Evolutionary conservation across 1,140 invertebrate genomes (phyloP).

Genomic region (Phocides pigmalion): DNA sequence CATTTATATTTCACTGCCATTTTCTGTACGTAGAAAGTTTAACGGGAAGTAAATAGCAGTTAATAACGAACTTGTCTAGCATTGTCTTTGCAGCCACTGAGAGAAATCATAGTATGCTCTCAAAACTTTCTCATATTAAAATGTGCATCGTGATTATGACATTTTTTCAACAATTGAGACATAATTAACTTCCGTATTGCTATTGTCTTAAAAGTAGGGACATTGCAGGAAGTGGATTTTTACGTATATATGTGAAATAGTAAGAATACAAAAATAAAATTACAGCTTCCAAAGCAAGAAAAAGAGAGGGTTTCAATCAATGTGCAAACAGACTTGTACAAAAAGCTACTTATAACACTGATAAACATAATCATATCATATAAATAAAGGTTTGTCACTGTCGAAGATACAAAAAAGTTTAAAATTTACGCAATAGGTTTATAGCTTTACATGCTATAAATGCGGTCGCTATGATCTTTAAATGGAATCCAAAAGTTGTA

Average conservation of each 20-base stretch:
- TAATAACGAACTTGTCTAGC: background rate
- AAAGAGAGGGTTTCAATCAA: too few species aligned
- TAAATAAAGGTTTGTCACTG: background rate
- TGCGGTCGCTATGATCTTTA: slow-evolving; percentile 30
- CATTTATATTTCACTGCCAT: background rate
- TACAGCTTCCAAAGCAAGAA: too few species aligned
- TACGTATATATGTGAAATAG: too few species aligned
- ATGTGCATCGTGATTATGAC: slow-evolving; percentile 22
- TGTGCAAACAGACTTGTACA: too few species aligned
- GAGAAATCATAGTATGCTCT: slow-evolving; percentile 32
- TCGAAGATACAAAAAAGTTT: background rate
- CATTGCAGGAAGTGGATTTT: too few species aligned
- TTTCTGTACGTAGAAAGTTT: background rate
- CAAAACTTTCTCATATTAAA: slow-evolving; percentile 31
- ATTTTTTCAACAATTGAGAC: slow-evolving; percentile 6
- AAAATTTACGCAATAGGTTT: slow-evolving; percentile 9
- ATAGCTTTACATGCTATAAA: slow-evolving; percentile 10
- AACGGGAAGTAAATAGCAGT: background rate
- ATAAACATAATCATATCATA: background rate
- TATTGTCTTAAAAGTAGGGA: too few species aligned
- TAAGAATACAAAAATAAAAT: too few species aligned
- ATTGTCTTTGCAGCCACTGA: slow-evolving; percentile 18
- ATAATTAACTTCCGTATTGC: background rate
- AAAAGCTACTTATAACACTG: too few species aligned
- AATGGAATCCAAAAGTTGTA: slow-evolving; percentile 37